A percentile compares a stretch with the other conserved stretches of the same genome.
These are phyloP conservation scores for Myocastor coypus DNA, from an alignment of 2,113 vertebrate species.

Conservation along the genomic window DNA sequence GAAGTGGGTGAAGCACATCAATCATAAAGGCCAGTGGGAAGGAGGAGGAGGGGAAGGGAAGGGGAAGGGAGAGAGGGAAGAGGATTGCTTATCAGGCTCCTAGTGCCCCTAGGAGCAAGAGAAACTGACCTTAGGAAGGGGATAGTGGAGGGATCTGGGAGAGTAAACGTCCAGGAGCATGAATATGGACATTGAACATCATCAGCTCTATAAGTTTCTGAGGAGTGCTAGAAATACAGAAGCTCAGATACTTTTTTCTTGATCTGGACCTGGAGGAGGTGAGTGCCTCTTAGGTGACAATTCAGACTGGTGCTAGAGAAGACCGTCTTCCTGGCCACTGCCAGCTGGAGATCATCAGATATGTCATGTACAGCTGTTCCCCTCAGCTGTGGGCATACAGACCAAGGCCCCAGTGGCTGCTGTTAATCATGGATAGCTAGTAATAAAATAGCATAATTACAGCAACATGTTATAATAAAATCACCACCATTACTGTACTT, in stretches of 20 bases:
- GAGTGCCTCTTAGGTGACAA: background rate
- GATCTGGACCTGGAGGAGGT: background rate
- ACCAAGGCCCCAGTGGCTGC: background rate
- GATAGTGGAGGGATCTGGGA: background rate
- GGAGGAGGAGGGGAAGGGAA: background rate
- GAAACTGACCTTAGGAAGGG: background rate
- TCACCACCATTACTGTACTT: background rate
- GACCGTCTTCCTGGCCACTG: background rate
- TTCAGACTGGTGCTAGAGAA: background rate
- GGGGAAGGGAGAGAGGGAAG: background rate
- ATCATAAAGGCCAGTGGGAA: background rate
- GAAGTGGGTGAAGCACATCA: background rate
- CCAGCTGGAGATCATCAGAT: background rate
- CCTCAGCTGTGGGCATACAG: background rate
- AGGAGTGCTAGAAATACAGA: background rate
- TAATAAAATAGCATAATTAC: background rate
- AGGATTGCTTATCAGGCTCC: background rate
- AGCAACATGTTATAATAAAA: background rate
- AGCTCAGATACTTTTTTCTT: background rate
- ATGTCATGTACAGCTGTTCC: rapidly evolving
- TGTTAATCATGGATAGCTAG: background rate
- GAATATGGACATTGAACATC: background rate
- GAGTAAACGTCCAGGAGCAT: background rate
- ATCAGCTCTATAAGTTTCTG: background rate
- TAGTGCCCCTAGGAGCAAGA: background rate